phyloP scores from a whole-genome alignment of 2,113 vertebrate species.

The Cyprinodon tularosa region DNA sequence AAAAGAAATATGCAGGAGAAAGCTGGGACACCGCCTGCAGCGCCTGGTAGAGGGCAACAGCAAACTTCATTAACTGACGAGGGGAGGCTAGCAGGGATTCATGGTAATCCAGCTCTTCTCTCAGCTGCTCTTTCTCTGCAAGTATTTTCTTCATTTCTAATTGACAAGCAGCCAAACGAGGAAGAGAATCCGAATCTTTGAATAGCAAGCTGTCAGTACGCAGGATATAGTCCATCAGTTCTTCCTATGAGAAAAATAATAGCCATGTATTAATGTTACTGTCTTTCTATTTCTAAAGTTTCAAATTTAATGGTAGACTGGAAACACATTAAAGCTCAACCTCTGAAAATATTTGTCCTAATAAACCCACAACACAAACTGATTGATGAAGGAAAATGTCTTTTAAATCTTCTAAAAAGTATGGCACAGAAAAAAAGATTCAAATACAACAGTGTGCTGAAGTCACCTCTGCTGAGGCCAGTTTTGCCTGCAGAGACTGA shows the following conservation, averaged over 20 bases:
- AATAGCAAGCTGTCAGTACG: constrained; percentile 43
- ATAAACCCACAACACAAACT: background rate
- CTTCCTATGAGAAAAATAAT: constrained; percentile 53
- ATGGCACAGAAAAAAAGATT: background rate
- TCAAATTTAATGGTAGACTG: background rate
- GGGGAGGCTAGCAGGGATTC: constrained; percentile 53
- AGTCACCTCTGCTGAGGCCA: constrained; percentile 72
- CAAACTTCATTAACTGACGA: constrained; percentile 55
- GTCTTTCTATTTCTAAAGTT: too few relatives aligned
- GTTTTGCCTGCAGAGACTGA: constrained; percentile 64
- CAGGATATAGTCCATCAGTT: constrained; percentile 74
- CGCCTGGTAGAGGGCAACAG: constrained; percentile 68
- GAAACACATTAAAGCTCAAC: background rate
- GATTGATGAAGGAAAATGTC: background rate
- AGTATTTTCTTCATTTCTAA: constrained; percentile 54
- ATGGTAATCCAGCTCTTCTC: constrained; percentile 56
- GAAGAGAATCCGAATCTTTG: constrained; percentile 65
- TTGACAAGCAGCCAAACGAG: constrained; percentile 59
- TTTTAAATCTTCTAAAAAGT: background rate
- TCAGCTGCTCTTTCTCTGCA: constrained; percentile 56
- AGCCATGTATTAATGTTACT: too few relatives aligned
- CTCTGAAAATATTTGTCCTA: background rate
- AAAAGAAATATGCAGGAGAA: constrained; percentile 79
- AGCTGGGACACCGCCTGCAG: constrained; percentile 80
- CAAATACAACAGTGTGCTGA: background rate